Conservation (phyloP, 2,888 invertebrate species). For the Meliscaeva auricollis region DNA sequence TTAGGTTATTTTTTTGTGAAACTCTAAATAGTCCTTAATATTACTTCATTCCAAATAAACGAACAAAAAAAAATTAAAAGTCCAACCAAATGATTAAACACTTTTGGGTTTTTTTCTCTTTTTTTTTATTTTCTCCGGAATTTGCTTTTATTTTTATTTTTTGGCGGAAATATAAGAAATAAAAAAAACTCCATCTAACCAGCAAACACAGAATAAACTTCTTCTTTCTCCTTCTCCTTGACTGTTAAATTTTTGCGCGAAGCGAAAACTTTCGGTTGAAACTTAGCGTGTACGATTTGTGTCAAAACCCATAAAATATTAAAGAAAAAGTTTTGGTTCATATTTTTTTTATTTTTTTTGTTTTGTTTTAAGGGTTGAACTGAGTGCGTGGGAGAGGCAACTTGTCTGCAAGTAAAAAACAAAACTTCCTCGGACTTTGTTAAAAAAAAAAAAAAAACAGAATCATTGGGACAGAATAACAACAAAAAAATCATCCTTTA, state of each 20-base stretch:
- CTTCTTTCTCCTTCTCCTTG: neutral
- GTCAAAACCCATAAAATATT: slow-evolving; percentile 61
- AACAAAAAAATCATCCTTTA: neutral
- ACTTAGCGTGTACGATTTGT: slow-evolving; percentile 46
- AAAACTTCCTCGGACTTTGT: neutral
- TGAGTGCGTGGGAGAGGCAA: neutral
- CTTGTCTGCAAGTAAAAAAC: neutral
- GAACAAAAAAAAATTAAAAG: slow-evolving; percentile 22
- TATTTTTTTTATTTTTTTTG: slow-evolving; percentile 2
- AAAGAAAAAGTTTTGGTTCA: slow-evolving; percentile 53
- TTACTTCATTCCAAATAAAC: neutral
- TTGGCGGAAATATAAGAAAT: neutral
- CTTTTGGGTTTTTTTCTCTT: slow-evolving; percentile 13
- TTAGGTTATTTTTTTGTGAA: neutral
- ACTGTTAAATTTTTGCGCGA: slow-evolving; percentile 19
- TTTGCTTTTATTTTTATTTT: neutral
- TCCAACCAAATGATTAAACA: slow-evolving; percentile 65
- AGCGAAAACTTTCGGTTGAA: slow-evolving; percentile 42
- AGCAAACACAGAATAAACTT: neutral
- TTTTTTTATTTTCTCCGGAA: neutral
- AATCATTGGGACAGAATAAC: slow-evolving; percentile 7
- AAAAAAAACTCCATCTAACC: slow-evolving; percentile 46
- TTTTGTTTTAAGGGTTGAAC: slow-evolving; percentile 1
- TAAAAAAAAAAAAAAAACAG: neutral
- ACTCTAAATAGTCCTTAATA: neutral